A percentile compares a stretch with the other conserved stretches of the same genome.
These are phyloP conservation scores for Hemiprocne comata DNA, from an alignment of 2,113 vertebrate species.

Conservation along the genomic window DNA sequence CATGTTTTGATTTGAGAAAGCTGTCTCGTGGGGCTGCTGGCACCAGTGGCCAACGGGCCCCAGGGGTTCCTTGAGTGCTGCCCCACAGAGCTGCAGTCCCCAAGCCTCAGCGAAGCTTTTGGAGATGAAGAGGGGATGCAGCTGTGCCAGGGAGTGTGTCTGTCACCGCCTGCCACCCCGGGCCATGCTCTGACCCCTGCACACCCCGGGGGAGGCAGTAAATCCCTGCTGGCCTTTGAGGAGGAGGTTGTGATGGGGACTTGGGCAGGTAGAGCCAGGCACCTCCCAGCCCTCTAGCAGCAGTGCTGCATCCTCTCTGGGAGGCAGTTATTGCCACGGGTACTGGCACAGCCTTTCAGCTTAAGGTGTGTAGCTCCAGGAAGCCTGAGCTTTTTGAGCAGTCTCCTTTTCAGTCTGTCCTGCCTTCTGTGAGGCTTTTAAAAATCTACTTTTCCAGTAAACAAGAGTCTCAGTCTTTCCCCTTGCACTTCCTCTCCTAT, in stretches of 20 bases:
- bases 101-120: rapidly evolving
- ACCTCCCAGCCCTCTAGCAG: not conserved
- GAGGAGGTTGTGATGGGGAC: not conserved
- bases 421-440: not conserved
- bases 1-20: not conserved
- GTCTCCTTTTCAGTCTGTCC: not conserved
- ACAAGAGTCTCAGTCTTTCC: not conserved
- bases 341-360: not conserved
- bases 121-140: not conserved
- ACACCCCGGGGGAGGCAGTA: not conserved
- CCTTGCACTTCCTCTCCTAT: not conserved
- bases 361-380: not conserved
- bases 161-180: rapidly evolving
- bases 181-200: not conserved
- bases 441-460: not conserved
- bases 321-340: rapidly evolving
- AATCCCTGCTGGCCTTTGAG: not conserved
- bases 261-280: not conserved
- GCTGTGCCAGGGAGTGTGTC: rapidly evolving
- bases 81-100: not conserved
- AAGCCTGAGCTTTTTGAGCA: not conserved
- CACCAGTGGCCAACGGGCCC: rapidly evolving
- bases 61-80: rapidly evolving
- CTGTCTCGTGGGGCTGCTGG: not conserved
- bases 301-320: not conserved